Evolutionary conservation across 2,797 vertebrate species (phyloP).

Genomic region (Sphaeramia orbicularis): DNA sequence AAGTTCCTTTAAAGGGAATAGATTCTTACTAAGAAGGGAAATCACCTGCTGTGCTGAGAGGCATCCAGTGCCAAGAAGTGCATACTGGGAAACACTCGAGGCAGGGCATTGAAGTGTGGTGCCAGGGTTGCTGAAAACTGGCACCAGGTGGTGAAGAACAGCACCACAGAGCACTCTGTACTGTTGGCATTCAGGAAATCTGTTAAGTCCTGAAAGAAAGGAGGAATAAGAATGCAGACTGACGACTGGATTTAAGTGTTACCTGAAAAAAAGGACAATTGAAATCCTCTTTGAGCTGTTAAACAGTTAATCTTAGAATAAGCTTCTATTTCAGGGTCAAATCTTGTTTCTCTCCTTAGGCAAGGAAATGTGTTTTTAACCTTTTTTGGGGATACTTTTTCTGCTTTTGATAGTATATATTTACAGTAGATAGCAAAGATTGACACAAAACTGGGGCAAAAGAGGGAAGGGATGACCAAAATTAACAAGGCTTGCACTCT

Average conservation of each 20-base stretch:
- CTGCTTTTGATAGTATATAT: too few species aligned
- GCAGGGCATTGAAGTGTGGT: conserved; percentile 95
- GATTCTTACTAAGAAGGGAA: neutral
- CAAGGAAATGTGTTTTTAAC: too few species aligned
- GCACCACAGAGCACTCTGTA: conserved; percentile 93
- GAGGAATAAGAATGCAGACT: neutral
- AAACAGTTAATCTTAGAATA: too few species aligned
- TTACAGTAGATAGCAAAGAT: too few species aligned
- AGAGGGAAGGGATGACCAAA: too few species aligned
- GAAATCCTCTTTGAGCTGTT: too few species aligned
- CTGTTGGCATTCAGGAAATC: conserved; percentile 94
- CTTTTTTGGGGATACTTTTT: too few species aligned
- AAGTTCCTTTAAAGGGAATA: neutral
- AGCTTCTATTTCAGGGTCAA: too few species aligned
- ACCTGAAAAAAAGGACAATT: neutral
- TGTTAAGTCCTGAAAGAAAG: conserved; percentile 91
- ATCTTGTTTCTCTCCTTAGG: too few species aligned
- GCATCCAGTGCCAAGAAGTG: conserved; percentile 95
- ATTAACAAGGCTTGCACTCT: too few species aligned
- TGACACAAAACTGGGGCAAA: too few species aligned
- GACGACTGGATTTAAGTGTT: neutral
- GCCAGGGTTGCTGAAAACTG: conserved; percentile 94
- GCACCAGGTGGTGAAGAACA: conserved; percentile 97
- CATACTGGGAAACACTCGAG: conserved; percentile 93
- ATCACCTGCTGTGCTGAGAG: conserved; percentile 97